Conservation (phyloP, 2,888 invertebrate genomes). For the Acanthosoma haemorrhoidale region DNA sequence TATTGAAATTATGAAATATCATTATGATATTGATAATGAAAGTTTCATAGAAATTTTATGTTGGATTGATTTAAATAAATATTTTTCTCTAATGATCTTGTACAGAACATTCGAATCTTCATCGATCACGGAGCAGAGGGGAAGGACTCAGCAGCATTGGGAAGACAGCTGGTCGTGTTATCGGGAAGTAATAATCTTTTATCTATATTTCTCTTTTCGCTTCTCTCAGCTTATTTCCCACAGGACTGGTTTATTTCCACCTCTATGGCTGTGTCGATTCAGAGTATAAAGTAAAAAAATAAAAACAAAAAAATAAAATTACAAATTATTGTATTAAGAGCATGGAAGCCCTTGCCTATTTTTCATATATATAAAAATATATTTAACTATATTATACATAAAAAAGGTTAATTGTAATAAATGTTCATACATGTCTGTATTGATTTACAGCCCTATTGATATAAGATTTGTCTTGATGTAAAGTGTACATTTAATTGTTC, state of each 20-base stretch:
- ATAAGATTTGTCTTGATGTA: background rate
- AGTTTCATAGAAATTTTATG: background rate
- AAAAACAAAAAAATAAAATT: background rate
- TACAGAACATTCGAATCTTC: constrained; percentile 52
- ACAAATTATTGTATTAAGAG: constrained; percentile 21
- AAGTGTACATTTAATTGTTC: background rate
- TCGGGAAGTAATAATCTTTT: constrained; percentile 25
- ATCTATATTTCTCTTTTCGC: constrained; percentile 21
- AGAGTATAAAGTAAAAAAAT: constrained; percentile 9
- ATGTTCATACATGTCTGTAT: constrained; percentile 5
- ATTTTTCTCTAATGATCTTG: constrained; percentile 52
- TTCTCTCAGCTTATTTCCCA: constrained; percentile 24
- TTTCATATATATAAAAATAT: constrained; percentile 19
- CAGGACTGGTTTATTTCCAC: constrained; percentile 29
- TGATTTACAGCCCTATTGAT: constrained; percentile 22
- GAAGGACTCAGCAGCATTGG: constrained; percentile 72
- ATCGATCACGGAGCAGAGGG: constrained; percentile 74
- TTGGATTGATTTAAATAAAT: background rate
- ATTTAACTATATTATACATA: constrained; percentile 12
- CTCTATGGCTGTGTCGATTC: constrained; percentile 30
- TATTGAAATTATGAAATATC: background rate
- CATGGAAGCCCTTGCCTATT: constrained; percentile 26
- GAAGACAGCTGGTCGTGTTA: constrained; percentile 39
- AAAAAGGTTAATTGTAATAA: constrained; percentile 2
- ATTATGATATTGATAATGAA: background rate